Evolutionary conservation across 2,888 invertebrate species (phyloP), one percentile per base, ranked within the genome.

Genomic region (Frankliniella intonsa): DNA sequence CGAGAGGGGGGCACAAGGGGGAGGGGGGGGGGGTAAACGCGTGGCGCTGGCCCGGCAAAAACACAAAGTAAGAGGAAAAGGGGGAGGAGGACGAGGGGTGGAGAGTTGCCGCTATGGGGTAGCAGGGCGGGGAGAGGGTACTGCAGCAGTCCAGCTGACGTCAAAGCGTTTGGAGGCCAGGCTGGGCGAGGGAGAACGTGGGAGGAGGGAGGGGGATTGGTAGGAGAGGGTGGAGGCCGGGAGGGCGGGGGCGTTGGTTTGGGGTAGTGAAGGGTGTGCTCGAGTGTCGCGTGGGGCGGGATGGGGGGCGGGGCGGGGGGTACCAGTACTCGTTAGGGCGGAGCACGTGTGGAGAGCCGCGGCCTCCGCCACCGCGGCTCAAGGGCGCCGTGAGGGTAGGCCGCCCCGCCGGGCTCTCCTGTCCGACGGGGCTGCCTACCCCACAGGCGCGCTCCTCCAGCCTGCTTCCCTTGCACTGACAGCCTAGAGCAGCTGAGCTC

Each of bases 101-200:
- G 62, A 17, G 55, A 55, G 3, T 2, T 12, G 55, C 12, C 14
- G 55, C 14, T 2, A 55, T 12, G 55, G 55, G 9, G 55, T 25
- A 10, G 0, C 10, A 22, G 69, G 12, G 69, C 3, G 69, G 69
- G 69, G 69, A 22, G 69, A 10, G 25, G 22, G 69, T 25, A 76
- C 69, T 76, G 69, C 69, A 25, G 69, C 69, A 76, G 69, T 76
- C 69, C 25, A 22, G 69, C 69, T 76, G 69, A 76, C 69, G 69
- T 76, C 69, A 76, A 76, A 76, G 69, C 69, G 22, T 22, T 38
- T 12, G 55, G 55, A 55, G 55, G 14, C 55, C 19, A 19, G 12
- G 5, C 17, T 5, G 55, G 14, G 55, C 0, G 55, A 55, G 14
- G 1, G 14, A 12, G 55, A 14, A 19, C 17, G 55, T 55, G 69